Base-by-base conservation (phyloP, 2,888 invertebrate species). In the Nomada ruficornis region DNA sequence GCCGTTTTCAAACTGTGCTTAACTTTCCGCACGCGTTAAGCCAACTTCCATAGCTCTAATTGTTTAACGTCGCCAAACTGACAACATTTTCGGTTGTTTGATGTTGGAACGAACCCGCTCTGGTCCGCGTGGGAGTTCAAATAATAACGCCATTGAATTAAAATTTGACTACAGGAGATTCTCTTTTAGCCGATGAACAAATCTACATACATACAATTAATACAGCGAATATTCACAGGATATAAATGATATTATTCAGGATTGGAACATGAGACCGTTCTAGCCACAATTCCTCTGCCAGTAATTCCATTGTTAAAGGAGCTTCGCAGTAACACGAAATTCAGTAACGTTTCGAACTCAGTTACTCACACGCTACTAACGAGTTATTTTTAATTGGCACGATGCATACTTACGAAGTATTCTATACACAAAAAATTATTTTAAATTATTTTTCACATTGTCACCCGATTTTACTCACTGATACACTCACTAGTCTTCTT, bases 1-100 rank as follows among this genome's bases (percentile, higher is more conserved):
- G 20, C 26, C 50, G 60, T 50, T 60, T 60, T 4, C 50, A 44
- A 67, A 67, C 52, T 70, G 44, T 55, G 65, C 80, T 70, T 65
- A 59, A 68, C 69, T 69, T 73, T 81, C 29, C 42, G n/a, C 47
- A 5, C 55, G 42, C 59, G 77, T 78, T 80, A 57, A 10, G 23
- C 29, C 52, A 72, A 63, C 57, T 72, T 63, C 13, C 42, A 42
- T 23, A 23, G n/a, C 50, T 29, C 64, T 63, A 63, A 77, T 71
- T 62, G 50, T 67, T 55, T 62, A 74, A 70, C 44, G 20, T 47
- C 50, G 13, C 11, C 64, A 10, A 23, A 26, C 44, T 36, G 57
- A 55, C 73, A 54, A 54, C 44, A 63, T 80, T 72, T 67, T 26
- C 65, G 3, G 26, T n/a, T 15, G 59, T 77, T 80, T 62, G 47